Evolutionary conservation across 2,113 vertebrate genomes (phyloP).

Genomic region (Grantiella picta): DNA sequence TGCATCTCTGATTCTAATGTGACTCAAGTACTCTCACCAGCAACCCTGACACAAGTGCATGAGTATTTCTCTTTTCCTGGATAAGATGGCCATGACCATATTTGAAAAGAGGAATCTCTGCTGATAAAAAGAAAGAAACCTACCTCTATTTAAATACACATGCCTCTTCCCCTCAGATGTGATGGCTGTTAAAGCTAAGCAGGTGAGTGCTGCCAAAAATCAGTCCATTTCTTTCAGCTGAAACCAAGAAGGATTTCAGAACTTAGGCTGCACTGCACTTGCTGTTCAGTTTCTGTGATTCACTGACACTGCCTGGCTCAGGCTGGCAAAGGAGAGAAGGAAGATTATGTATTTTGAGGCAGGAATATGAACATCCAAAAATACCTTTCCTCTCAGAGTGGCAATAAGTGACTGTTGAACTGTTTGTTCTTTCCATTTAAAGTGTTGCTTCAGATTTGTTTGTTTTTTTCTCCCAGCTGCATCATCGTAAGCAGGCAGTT

Average conservation of each 20-base stretch:
- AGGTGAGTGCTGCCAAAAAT: not conserved
- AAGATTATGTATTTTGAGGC: not conserved
- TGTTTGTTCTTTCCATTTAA: not conserved
- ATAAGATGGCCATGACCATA: not conserved
- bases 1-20: not conserved
- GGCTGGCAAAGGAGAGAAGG: not conserved
- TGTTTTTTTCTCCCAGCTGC: not conserved
- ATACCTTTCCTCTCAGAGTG: not conserved
- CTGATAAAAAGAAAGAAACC: not conserved
- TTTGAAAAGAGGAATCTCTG: not conserved
- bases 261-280: not conserved
- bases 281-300: not conserved
- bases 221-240: not conserved
- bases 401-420: not conserved
- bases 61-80: not conserved
- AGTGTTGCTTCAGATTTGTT: slow-evolving; percentile 11
- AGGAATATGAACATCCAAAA: not conserved
- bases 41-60: not conserved
- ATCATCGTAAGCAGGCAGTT: not conserved
- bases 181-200: not conserved
- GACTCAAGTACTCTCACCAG: not conserved
- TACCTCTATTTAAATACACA: not conserved
- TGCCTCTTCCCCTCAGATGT: not conserved
- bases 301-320: not conserved
- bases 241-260: not conserved